Percentiles rank a stretch among this genome's conserved stretches.
Conservation (phyloP, 2,113 vertebrate species). For the Thalassarche chlororhynchos region DNA sequence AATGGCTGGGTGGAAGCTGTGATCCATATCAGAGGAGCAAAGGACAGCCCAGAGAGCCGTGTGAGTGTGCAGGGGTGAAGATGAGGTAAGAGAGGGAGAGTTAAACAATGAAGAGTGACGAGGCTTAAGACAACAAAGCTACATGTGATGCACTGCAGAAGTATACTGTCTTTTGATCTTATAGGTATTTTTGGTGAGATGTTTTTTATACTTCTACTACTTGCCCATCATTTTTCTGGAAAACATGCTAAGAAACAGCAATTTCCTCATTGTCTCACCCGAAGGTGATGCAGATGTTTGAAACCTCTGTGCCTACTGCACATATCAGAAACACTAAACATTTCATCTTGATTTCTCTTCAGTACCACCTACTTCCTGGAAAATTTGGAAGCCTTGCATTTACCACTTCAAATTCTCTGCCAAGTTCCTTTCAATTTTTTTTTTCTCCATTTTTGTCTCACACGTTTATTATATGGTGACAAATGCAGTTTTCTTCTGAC, state of each 20-base stretch:
- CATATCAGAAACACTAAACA: neutral
- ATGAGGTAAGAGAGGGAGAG: neutral
- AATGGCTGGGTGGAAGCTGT: neutral
- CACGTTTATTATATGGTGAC: slow-evolving; percentile 61
- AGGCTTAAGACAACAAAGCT: neutral
- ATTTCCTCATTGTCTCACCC: neutral
- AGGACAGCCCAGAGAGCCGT: neutral
- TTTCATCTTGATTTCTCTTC: slow-evolving; percentile 9
- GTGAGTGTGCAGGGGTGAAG: neutral
- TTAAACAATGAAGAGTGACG: neutral
- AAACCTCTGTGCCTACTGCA: neutral
- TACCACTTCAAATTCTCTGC: slow-evolving; percentile 39
- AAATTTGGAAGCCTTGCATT: slow-evolving; percentile 24
- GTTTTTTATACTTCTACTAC: neutral
- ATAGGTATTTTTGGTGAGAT: neutral
- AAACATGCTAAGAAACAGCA: neutral
- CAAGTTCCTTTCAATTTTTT: slow-evolving; percentile 28
- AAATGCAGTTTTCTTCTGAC: slow-evolving; percentile 60
- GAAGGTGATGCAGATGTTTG: neutral
- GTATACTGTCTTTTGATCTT: neutral
- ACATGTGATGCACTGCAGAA: neutral
- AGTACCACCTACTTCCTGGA: slow-evolving; percentile 36
- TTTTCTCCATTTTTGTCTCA: slow-evolving; percentile 60
- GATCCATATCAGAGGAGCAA: neutral
- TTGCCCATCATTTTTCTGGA: neutral